Base-by-base conservation (phyloP, 2,888 invertebrate species). In the Tanypteryx hageni region DNA sequence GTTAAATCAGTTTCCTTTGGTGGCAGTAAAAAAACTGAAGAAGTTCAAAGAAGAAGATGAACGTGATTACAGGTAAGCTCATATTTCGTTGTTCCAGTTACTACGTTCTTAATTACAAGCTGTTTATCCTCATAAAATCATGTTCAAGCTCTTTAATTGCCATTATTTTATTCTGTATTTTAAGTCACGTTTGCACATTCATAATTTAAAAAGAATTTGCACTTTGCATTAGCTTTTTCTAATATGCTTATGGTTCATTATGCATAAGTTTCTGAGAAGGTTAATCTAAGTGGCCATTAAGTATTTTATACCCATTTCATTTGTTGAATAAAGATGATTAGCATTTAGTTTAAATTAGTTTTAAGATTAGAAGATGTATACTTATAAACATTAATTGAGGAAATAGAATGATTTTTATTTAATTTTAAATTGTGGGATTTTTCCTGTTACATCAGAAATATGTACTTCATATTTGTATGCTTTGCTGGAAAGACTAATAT, bases 11-110 rank as follows among this genome's bases (percentile, higher is more conserved):
- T 91, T 76, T 59, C 92, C 92, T 16, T 83, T 92, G 58, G 89
- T 92, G 61, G 92, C 92, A 10, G 91, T 92, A 92, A 92, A 92
- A 31, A 92, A 92, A n/a, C 59, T 92, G 89, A 92, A 92, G 91
- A 89, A 61, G 68, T 76, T 91, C 76, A 92, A 92, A 59, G 92
- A 92, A 31, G 91, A 92, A 61, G 89, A 89, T 81, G 89, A 89
- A 44, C 64, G 89, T 44, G 89, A 89, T 5, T 89, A 89, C 89
- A 89, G 89, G 89, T 89, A 44, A 10, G 89, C 31, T 89, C n/a
- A 56, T 56, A 31, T 14, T 68, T 14, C 7, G 0, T 84, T 57
- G n/a, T 44, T 44, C 1, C 44, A 44, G 44, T 44, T 44, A 44
- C 1, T 44, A 44, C 44, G 44, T 44, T 44, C 44, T 44, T 44